These are phyloP conservation scores for Limnephilus lunatus DNA, from an alignment of 2,888 invertebrate genomes.

Conservation along the genomic window DNA sequence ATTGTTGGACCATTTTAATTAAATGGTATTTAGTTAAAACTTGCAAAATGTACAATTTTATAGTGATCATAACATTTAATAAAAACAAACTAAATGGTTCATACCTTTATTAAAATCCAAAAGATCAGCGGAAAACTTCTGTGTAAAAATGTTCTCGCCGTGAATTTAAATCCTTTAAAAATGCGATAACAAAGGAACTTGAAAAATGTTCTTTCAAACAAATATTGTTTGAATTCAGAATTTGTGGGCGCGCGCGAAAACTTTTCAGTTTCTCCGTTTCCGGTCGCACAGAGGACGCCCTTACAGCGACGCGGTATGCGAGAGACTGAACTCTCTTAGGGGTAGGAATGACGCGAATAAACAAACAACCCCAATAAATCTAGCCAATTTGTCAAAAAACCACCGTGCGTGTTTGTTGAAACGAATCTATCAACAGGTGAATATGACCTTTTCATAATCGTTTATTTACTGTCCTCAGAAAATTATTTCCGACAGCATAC, in stretches of 20 bases:
- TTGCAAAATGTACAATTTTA: too few species aligned
- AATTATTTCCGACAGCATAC: conserved; percentile 28
- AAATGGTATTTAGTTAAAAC: background rate
- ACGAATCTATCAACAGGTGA: background rate
- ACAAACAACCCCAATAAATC: background rate
- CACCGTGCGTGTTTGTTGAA: background rate
- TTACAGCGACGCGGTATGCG: background rate
- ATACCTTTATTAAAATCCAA: conserved; percentile 35
- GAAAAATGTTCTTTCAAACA: conserved; percentile 28
- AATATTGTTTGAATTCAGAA: conserved; percentile 18
- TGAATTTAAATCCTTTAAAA: background rate
- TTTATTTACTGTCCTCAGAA: background rate
- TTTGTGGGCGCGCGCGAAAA: conserved; percentile 31
- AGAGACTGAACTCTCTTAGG: conserved; percentile 31
- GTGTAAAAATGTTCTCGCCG: background rate
- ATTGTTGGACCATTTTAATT: background rate
- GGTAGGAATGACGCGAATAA: background rate
- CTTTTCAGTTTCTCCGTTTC: background rate
- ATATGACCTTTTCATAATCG: conserved; percentile 13
- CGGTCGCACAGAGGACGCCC: background rate
- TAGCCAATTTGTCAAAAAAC: background rate
- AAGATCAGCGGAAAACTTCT: background rate
- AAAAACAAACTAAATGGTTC: background rate
- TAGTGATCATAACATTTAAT: background rate
- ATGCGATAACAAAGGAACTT: conserved; percentile 7